A percentile compares a stretch with the other conserved stretches of the same genome.
Conservation (phyloP, 2,797 vertebrate genomes). For the Helarctos malayanus region DNA sequence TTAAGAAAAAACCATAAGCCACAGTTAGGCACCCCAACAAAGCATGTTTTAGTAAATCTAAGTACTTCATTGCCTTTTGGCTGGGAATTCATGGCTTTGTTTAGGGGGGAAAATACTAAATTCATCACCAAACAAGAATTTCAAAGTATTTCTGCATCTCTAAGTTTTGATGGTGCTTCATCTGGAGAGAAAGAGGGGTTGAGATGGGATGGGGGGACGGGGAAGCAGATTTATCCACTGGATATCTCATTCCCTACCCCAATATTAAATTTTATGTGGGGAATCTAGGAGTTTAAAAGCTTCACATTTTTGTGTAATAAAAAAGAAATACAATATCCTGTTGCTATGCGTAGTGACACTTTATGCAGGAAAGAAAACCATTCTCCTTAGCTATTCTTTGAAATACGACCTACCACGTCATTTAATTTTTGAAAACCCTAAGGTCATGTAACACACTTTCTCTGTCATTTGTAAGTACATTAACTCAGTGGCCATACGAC, state of each 20-base stretch:
- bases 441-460: constrained; percentile 95
- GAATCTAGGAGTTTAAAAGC: constrained; percentile 83
- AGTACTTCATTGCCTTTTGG: constrained; percentile 54
- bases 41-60: constrained; percentile 62
- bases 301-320: constrained; percentile 82
- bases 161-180: not conserved
- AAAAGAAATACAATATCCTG: constrained; percentile 84
- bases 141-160: constrained; percentile 41
- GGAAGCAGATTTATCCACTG: constrained; percentile 48
- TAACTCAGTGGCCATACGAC: constrained; percentile 93
- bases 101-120: not conserved
- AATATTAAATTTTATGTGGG: constrained; percentile 82
- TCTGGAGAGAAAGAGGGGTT: not conserved
- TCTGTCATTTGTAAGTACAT: constrained; percentile 96
- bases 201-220: not conserved
- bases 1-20: not conserved
- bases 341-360: constrained; percentile 77
- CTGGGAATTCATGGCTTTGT: not conserved
- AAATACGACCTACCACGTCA: constrained; percentile 93
- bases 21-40: constrained; percentile 48
- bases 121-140: constrained; percentile 17
- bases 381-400: constrained; percentile 90
- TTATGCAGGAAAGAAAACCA: constrained; percentile 77
- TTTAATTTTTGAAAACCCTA: constrained; percentile 94
- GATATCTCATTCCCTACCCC: constrained; percentile 68